Evolutionary conservation across 2,113 vertebrate genomes (phyloP), one percentile per base, ranked within the genome.

Genomic region (Aviceda subcristata): DNA sequence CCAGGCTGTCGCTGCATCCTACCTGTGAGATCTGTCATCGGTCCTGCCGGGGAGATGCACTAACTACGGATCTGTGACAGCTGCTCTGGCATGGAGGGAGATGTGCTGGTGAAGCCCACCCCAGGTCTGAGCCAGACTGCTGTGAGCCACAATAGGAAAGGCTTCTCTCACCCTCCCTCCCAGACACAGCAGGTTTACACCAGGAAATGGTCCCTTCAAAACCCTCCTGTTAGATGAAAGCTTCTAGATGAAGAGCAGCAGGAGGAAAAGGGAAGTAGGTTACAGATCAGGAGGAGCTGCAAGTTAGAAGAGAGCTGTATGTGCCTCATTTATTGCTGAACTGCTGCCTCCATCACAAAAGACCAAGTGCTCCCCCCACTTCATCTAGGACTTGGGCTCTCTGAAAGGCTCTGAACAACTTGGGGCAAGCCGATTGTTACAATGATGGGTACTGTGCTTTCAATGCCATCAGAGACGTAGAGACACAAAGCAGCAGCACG

Each of bases 181-280:
- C 50, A 92, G 80, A 53, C 69, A 56, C 22, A 62, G 76, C 39
- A 84, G 51, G 73, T 87, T 87, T 91, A 91, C 80, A 85, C n/a
- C 48, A 94, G 62, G 74, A 95, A 91, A 95, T 6, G 14, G 83
- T 72, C 81, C 91, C 75, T 96, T 95, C 92, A 83, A 92, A 96
- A 93, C 55, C 64, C 57, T 87, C 77, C 45, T 55, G 38, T 88
- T 91, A 96, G 84, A 96, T 84, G 55, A 97, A 94, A 96, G 94
- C 86, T 90, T 81, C 73, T 62, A 94, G 84, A 81, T 87, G 91
- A 95, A 94, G 73, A 97, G 84, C 94, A 94, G 95, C 88, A 91
- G 92, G 94, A 95, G 84, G 74, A 96, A 94, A 94, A 94, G 73
- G 68, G 94, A 97, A 96, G 94, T 95, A 95, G 95, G 97, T 95